These are phyloP conservation scores for Crenichthys baileyi DNA, from an alignment of 2,797 vertebrate genomes.

Conservation along the genomic window DNA sequence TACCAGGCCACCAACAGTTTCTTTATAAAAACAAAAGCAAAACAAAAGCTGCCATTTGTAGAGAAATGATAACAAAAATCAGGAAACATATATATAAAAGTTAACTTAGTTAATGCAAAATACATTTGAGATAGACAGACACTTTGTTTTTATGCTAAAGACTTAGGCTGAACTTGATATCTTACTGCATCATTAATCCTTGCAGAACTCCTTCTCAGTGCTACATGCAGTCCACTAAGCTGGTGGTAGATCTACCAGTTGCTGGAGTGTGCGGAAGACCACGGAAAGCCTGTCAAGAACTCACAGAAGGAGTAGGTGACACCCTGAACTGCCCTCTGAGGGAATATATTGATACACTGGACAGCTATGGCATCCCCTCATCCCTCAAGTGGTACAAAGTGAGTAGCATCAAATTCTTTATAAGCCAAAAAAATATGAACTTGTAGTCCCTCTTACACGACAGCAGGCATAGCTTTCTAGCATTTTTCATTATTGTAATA, in stretches of 20 bases:
- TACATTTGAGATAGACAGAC: neutral
- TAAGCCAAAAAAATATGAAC: neutral
- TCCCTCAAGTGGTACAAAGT: slow-evolving; percentile 88
- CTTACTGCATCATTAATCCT: neutral
- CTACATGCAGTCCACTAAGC: slow-evolving; percentile 62
- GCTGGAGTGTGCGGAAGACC: slow-evolving; percentile 76
- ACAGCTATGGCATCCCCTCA: slow-evolving; percentile 69
- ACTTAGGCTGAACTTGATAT: neutral
- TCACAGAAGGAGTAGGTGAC: slow-evolving; percentile 58
- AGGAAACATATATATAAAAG: neutral
- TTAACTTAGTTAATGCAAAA: neutral
- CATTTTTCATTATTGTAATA: too few relatives aligned
- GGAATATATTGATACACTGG: slow-evolving; percentile 69
- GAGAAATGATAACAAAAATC: neutral
- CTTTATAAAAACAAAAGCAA: neutral
- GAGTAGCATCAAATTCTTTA: slow-evolving; percentile 38
- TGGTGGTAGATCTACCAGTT: slow-evolving; percentile 73
- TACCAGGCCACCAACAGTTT: neutral
- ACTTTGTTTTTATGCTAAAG: neutral
- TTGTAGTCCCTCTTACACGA: too few relatives aligned
- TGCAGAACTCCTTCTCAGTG: slow-evolving; percentile 81
- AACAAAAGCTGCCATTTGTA: neutral
- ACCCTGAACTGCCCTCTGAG: slow-evolving; percentile 81
- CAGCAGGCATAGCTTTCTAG: too few relatives aligned
- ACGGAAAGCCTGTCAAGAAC: slow-evolving; percentile 47